Evolutionary conservation across 2,113 vertebrate species (phyloP).

Genomic region (Delphinapterus leucas): DNA sequence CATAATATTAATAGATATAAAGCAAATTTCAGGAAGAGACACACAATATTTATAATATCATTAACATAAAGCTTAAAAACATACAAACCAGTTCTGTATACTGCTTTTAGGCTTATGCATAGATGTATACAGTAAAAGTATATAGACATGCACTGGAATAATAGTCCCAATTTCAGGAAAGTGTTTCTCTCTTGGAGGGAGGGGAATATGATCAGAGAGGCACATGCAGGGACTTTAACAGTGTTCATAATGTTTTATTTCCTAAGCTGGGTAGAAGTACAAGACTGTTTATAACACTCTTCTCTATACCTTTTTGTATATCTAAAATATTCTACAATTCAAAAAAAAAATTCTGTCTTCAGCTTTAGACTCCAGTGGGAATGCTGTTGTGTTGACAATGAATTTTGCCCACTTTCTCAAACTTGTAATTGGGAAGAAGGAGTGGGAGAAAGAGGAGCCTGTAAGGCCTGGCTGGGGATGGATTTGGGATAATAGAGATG

Average conservation of each 20-base stretch:
- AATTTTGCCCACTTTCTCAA: neutral
- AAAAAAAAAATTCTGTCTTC: neutral
- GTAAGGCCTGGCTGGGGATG: accelerated
- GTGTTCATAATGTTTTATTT: neutral
- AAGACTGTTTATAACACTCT: neutral
- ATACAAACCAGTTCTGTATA: neutral
- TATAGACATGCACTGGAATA: neutral
- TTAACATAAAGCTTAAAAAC: neutral
- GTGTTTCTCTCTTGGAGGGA: neutral
- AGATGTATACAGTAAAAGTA: neutral
- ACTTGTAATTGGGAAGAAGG: neutral
- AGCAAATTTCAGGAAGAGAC: neutral
- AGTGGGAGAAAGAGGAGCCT: neutral
- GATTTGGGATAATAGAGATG: neutral
- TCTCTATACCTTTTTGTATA: neutral
- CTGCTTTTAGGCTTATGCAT: neutral
- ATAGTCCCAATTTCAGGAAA: neutral
- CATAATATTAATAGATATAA: neutral
- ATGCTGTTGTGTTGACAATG: neutral
- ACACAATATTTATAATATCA: neutral
- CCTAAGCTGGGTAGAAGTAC: neutral
- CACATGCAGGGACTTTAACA: neutral
- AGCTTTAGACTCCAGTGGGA: neutral
- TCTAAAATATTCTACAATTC: neutral
- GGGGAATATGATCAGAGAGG: neutral